These are phyloP conservation scores for Ametastegia equiseti DNA, from an alignment of 2,888 invertebrate species.

Conservation along the genomic window DNA sequence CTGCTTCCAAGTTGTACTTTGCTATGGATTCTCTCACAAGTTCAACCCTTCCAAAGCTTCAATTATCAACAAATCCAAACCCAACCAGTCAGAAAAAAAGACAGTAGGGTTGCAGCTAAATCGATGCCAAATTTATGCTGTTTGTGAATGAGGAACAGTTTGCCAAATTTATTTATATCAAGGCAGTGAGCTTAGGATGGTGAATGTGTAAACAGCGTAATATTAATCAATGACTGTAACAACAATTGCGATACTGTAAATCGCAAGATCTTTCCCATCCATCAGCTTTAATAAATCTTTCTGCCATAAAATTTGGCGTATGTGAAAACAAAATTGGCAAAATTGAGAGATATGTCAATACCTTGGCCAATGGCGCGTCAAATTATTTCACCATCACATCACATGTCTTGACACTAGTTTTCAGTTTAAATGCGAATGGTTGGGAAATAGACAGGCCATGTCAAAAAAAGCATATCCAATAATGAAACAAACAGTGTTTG, in stretches of 20 bases:
- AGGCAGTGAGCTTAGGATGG: no score
- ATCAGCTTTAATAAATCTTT: not conserved
- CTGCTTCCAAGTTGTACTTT: constrained; percentile 3
- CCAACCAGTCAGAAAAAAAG: not conserved
- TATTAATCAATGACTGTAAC: not conserved
- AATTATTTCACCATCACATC: not conserved
- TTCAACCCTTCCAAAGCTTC: constrained; percentile 1
- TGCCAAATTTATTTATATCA: not conserved
- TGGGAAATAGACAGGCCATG: not conserved
- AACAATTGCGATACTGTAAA: not conserved
- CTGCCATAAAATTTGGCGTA: not conserved
- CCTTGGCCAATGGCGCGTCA: not conserved
- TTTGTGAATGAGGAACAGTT: not conserved
- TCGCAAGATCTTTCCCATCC: constrained; percentile 1
- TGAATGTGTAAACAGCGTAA: no score
- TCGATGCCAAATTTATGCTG: not conserved
- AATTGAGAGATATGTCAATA: not conserved
- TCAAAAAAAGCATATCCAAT: not conserved
- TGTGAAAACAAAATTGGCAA: not conserved
- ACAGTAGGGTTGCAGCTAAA: not conserved
- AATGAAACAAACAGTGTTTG: not conserved
- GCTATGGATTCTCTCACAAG: constrained; percentile 20
- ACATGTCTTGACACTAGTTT: not conserved
- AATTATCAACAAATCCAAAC: constrained; percentile 6
- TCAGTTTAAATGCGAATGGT: not conserved